Percentiles rank a stretch among this genome's conserved stretches.
These are phyloP conservation scores for Melanocharis versteri DNA, from an alignment of 2,113 vertebrate species.

Conservation along the genomic window DNA sequence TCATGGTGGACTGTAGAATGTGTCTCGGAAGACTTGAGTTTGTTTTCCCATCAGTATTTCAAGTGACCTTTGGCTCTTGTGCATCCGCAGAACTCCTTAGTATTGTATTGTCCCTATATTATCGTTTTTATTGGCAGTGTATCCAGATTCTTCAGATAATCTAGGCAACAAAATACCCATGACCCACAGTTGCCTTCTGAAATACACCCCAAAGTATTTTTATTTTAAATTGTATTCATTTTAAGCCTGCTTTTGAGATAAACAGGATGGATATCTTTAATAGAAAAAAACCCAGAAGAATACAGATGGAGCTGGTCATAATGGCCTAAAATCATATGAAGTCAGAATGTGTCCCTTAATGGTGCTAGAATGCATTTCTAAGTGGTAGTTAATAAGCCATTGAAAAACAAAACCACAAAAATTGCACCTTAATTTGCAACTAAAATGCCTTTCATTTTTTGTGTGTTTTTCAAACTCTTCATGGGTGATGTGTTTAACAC, in stretches of 20 bases:
- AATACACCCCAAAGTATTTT: neutral
- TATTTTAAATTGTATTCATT: neutral
- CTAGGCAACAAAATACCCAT: slow-evolving; percentile 57
- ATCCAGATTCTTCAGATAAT: slow-evolving; percentile 64
- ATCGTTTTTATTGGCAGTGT: slow-evolving; percentile 69
- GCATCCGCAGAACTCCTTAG: slow-evolving; percentile 53
- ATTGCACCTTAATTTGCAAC: neutral
- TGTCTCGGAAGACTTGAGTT: slow-evolving; percentile 45
- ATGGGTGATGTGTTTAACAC: neutral
- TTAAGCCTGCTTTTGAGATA: neutral
- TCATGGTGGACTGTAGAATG: slow-evolving; percentile 45
- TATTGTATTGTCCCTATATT: slow-evolving; percentile 72
- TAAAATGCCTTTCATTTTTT: neutral
- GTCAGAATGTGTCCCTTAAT: neutral
- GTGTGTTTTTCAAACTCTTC: neutral
- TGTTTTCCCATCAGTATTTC: slow-evolving; percentile 72
- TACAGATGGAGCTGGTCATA: neutral
- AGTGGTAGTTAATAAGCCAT: neutral
- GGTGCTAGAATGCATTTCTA: neutral
- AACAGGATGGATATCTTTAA: neutral
- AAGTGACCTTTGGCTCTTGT: slow-evolving; percentile 62
- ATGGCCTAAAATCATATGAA: neutral
- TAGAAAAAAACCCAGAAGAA: neutral
- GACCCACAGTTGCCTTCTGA: slow-evolving; percentile 53
- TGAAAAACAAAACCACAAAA: neutral